Base-by-base conservation (phyloP, 2,888 invertebrate genomes). In the Acleris literana region DNA sequence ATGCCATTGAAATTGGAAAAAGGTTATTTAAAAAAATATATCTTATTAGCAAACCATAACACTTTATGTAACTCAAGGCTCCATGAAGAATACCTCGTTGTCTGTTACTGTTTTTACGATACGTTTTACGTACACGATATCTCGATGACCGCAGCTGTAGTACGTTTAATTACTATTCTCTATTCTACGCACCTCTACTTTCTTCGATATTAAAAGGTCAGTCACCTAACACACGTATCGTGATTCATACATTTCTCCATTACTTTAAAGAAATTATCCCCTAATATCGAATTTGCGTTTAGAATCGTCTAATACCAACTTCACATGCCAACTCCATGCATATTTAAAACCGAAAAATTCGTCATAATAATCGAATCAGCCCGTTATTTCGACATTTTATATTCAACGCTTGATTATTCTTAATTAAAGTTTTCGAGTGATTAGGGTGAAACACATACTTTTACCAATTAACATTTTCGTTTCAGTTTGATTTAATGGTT, bases 201-300 rank as follows among this genome's bases (percentile, higher is more conserved):
- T 65, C 60, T 56, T 65, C 13, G 25, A 65, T 44, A 44, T 55
- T 33, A 55, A 56, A 63, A 61, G 60, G 65, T 65, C 60, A 61
- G 29, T 44, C 11, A 65, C 55, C 65, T 56, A 20, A 58, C 13
- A 22, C 18, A 18, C 49, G 22, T 57, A 57, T 22, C 65, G 60
- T 65, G 65, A 65, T 65, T 56, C 59, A 49, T 55, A 64, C 60
- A 62, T 67, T 22, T 63, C 53, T 56, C 63, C 62, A 63, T 53
- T 17, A 49, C 20, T 46, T 49, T 48, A 39, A 29, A 46, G 76
- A 81, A 85, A 85, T 83, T 77, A 86, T 84, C 75, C 80, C 68
- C 80, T 87, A 87, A 87, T 87, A 86, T 82, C 80, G 77, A 79
- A 85, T 85, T 88, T 85, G 88, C 87, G 87, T 88, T 88, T 79